phyloP scores from a whole-genome alignment of 2,113 vertebrate species.

The Tursiops truncatus region DNA sequence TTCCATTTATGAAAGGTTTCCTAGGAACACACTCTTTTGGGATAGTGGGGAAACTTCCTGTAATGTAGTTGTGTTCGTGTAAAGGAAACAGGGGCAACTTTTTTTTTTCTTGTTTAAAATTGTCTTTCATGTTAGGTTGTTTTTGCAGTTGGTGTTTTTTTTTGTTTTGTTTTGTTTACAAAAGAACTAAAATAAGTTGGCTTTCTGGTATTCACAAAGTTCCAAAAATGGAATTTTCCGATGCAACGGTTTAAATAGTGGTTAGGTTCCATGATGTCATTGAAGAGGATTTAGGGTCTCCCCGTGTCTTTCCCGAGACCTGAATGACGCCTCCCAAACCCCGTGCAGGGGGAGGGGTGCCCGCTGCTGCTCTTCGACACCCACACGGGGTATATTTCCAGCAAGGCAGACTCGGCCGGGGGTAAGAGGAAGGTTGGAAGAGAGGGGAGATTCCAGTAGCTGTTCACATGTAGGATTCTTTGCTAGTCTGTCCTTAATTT shows the following conservation, averaged over 20 bases:
- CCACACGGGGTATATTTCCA: not conserved
- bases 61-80: not conserved
- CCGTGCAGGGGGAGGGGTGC: no score
- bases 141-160: not conserved
- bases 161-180: not conserved
- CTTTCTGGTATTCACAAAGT: not conserved
- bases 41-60: not conserved
- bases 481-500: not conserved
- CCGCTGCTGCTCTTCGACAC: accelerated
- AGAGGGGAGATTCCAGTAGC: not conserved
- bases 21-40: not conserved
- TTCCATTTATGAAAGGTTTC: not conserved
- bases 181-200: not conserved
- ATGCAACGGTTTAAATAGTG: not conserved
- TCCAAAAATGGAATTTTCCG: not conserved
- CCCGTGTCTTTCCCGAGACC: not conserved
- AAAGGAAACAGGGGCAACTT: not conserved
- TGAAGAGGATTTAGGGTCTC: not conserved
- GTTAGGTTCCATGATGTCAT: not conserved
- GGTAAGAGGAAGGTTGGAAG: no score
- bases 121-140: not conserved
- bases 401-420: no score
- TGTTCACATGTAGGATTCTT: not conserved
- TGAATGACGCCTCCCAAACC: not conserved
- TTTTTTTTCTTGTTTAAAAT: not conserved